A percentile compares a stretch with the other conserved stretches of the same genome.
Conservation (phyloP, 2,113 vertebrate genomes). For the Larimichthys polyactis region DNA sequence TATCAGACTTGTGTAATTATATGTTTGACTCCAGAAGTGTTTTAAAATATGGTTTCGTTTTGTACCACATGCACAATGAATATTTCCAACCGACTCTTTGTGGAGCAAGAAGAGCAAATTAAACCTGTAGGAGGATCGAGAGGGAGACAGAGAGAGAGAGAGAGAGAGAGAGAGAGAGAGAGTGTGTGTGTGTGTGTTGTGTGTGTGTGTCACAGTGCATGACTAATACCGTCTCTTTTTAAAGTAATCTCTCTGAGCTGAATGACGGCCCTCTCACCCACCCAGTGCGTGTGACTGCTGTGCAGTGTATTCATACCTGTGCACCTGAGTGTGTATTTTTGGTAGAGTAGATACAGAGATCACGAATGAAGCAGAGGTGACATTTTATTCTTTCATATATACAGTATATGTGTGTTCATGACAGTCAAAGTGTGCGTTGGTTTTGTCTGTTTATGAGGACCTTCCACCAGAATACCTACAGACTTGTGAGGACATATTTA, state of each 20-base stretch:
- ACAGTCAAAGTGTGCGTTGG: too few species aligned
- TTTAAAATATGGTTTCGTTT: background rate
- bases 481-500: too few species aligned
- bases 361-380: conserved; percentile 43
- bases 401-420: too few species aligned
- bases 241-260: conserved; percentile 40
- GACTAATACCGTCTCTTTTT: conserved; percentile 56
- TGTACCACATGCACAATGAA: background rate
- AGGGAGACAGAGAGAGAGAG: conserved; percentile 18
- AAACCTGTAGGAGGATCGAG: conserved; percentile 63
- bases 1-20: background rate
- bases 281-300: background rate
- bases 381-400: conserved; percentile 12
- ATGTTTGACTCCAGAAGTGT: background rate
- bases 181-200: background rate
- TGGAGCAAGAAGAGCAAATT: conserved; percentile 17
- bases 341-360: conserved; percentile 38
- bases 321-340: conserved; percentile 48
- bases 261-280: conserved; percentile 34
- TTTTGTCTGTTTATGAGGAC: background rate
- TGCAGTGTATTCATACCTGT: background rate
- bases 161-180: conserved; percentile 16
- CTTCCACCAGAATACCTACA: too few species aligned
- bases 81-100: conserved; percentile 10
- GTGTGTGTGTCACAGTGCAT: conserved; percentile 33